Evolutionary conservation across 2,888 invertebrate genomes (phyloP).

Genomic region (Cheilosia vulpina): DNA sequence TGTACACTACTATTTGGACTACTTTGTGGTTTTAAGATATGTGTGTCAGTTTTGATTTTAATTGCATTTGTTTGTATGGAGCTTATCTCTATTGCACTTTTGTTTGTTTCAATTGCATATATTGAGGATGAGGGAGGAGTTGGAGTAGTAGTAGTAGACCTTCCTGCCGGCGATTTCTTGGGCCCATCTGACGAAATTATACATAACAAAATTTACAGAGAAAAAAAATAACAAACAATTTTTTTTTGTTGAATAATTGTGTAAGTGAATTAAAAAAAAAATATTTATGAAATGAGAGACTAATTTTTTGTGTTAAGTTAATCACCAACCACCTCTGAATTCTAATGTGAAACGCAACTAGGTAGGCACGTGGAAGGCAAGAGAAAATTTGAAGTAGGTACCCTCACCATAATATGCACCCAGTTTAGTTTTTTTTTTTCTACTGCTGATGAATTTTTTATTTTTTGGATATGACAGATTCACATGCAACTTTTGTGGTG

Average conservation of each 20-base stretch:
- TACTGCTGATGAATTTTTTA: slow-evolving; percentile 41
- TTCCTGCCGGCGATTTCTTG: slow-evolving; percentile 87
- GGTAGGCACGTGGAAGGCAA: slow-evolving; percentile 2
- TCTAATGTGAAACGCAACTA: slow-evolving; percentile 28
- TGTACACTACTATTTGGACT: slow-evolving; percentile 60
- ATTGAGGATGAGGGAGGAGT: slow-evolving; percentile 75
- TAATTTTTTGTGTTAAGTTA: slow-evolving; percentile 50
- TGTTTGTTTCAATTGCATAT: slow-evolving; percentile 73
- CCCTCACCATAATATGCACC: slow-evolving; percentile 39
- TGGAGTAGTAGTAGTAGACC: slow-evolving; percentile 83
- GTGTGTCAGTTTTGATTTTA: slow-evolving; percentile 47
- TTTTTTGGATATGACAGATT: slow-evolving; percentile 34
- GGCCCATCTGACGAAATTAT: slow-evolving; percentile 82
- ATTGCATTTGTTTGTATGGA: slow-evolving; percentile 73
- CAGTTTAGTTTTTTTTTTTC: slow-evolving; percentile 2
- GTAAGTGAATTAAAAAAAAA: slow-evolving; percentile 69
- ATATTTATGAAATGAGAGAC: slow-evolving; percentile 64
- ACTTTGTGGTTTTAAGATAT: slow-evolving; percentile 58
- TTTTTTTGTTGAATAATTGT: slow-evolving; percentile 77
- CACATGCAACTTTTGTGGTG: slow-evolving; percentile 52
- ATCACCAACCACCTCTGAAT: slow-evolving; percentile 67
- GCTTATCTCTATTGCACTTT: slow-evolving; percentile 75
- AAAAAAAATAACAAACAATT: slow-evolving; percentile 66
- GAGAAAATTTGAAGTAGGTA: slow-evolving; percentile 1
- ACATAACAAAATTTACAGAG: slow-evolving; percentile 76